Evolutionary conservation across 2,888 invertebrate species (phyloP).

Genomic region (Folsomia manolachei): DNA sequence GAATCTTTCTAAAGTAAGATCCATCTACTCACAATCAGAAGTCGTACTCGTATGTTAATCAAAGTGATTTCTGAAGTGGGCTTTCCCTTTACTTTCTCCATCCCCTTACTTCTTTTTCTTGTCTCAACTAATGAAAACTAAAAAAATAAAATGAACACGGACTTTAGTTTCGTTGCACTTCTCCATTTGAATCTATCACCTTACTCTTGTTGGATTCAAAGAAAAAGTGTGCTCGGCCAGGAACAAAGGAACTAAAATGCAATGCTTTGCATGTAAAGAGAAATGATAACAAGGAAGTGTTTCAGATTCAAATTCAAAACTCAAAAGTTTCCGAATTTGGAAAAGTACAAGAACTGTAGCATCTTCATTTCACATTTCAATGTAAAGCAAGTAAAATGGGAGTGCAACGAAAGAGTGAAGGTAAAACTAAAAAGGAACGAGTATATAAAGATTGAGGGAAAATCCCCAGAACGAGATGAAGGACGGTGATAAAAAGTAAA

Average conservation of each 20-base stretch:
- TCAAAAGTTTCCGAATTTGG: constrained; percentile 9
- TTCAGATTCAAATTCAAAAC: not conserved
- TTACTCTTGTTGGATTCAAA: not conserved
- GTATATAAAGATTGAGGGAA: no score
- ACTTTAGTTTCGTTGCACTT: no score
- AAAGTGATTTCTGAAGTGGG: not conserved
- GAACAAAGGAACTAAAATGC: not conserved
- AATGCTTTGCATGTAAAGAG: no score
- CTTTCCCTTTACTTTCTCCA: not conserved
- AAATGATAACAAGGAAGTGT: not conserved
- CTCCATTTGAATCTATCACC: not conserved
- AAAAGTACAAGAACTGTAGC: not conserved
- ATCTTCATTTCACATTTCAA: not conserved
- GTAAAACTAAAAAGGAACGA: not conserved
- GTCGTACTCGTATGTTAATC: not conserved
- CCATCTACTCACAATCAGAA: no score
- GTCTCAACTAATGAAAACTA: constrained; percentile 1
- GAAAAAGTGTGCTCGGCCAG: not conserved
- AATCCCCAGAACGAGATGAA: not conserved
- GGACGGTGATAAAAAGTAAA: not conserved
- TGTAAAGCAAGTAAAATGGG: not conserved
- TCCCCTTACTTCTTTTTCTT: no score
- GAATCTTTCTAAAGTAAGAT: no score
- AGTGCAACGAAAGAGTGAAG: not conserved
- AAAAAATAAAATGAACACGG: not conserved